Conservation (phyloP, 35 echinoderm and acorn worm genomes). For the Antedon bifida region DNA sequence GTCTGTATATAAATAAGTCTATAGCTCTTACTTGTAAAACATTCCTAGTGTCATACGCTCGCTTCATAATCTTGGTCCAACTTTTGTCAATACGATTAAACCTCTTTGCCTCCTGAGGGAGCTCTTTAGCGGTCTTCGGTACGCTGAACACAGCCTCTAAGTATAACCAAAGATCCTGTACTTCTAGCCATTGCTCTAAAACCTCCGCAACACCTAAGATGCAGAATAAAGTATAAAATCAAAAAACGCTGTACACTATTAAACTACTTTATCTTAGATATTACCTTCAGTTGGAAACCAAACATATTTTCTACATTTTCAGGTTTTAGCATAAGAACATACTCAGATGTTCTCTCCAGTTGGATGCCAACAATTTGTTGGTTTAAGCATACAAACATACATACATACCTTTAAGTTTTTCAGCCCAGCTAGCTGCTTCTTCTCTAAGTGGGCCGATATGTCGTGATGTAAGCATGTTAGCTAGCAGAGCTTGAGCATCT, state of each 20-base stretch:
- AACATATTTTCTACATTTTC: too few species aligned
- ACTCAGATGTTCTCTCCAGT: too few species aligned
- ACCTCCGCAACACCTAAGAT: constrained; percentile 76
- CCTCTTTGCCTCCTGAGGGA: constrained; percentile 95
- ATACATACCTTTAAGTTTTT: constrained; percentile 81
- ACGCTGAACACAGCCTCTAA: constrained; percentile 96
- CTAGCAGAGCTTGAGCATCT: constrained; percentile 86
- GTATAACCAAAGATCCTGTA: constrained; percentile 97
- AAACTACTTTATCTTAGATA: too few species aligned
- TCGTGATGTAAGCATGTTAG: constrained; percentile 94
- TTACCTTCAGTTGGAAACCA: too few species aligned
- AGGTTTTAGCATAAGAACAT: too few species aligned
- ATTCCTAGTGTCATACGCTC: constrained; percentile 94
- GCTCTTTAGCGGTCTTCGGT: constrained; percentile 71
- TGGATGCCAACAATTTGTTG: too few species aligned
- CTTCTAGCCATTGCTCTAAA: constrained; percentile 90
- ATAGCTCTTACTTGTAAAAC: constrained; percentile 57
- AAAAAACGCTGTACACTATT: too few species aligned
- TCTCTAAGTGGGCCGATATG: constrained; percentile 81
- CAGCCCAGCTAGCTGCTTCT: constrained; percentile 96
- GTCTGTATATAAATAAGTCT: not conserved
- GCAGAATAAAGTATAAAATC: not conserved
- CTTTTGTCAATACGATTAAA: constrained; percentile 94
- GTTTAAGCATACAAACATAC: too few species aligned
- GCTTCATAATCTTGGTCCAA: constrained; percentile 97